Base-by-base conservation (phyloP, 2,113 vertebrate genomes). In the Vulpes vulpes region DNA sequence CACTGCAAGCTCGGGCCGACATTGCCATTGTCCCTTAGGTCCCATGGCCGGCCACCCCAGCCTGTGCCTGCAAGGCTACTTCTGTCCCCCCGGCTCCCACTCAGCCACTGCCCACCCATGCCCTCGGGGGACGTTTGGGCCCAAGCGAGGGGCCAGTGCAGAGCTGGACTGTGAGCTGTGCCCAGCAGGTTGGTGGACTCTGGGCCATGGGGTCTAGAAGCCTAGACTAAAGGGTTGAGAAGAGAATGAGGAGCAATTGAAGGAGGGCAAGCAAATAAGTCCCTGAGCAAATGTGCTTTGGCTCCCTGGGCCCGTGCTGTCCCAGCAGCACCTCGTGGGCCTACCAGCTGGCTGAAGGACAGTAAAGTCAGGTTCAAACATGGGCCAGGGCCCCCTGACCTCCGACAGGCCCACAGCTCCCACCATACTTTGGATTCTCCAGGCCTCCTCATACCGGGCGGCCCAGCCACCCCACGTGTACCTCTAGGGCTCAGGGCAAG, bases 71-170 rank as follows among this genome's bases (percentile, higher is more conserved):
- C 38, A 53, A 69, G 99, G 99, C 14, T 97, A 99, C 97, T 99
- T 99, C 98, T 99, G 99, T 85, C 99, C 99, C 22, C 88, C 95
- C 2, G 99, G 99, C 11, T 98, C 99, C 43, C 96, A 81, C 83
- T 98, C 98, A 15, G 99, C 98, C 59, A 97, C 94, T 8, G 98
- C 99, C 71, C 99, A 98, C 8, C 99, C 99, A 0, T 99, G 99
- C 67, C 99, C 99, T 5, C 97, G 91, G 79, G 99, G 99, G 17
- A 99, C 99, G 32, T 98, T 99, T 57, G 98, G 99, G 81, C 98
- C 97, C 87, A 98, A 98, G 64, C 60, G 55, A 23, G 99, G 99
- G 64, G 98, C 99, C 7, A 96, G 98, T 27, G 93, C 94, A 0
- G 92, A 98, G 96, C 95, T 98, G 16, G 98, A 99, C 87, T 99